Conservation (phyloP, 2,888 invertebrate genomes). For the Drosophila phalerata region DNA sequence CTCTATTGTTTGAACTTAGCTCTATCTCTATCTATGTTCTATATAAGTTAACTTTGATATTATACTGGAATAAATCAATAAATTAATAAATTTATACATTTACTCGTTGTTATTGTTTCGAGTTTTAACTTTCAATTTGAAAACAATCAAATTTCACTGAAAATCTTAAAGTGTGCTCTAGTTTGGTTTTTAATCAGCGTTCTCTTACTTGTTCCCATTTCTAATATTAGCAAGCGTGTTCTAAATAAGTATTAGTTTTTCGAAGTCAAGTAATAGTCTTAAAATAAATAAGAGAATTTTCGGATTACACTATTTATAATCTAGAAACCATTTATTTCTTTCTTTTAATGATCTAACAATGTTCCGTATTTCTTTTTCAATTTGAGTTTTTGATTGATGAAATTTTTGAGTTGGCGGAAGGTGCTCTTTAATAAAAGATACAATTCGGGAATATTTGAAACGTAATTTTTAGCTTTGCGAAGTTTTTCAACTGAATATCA, state of each 20-base stretch:
- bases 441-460: too few relatives aligned
- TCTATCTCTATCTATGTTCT: constrained; percentile 1
- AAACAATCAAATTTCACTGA: background rate
- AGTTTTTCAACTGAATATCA: background rate
- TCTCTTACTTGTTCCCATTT: too few relatives aligned
- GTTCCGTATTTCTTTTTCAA: background rate
- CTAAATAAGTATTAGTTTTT: too few relatives aligned
- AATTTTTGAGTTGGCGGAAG: background rate
- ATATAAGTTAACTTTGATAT: background rate
- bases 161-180: background rate
- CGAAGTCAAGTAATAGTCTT: too few relatives aligned
- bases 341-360: too few relatives aligned
- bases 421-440: too few relatives aligned
- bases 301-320: background rate
- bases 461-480: too few relatives aligned
- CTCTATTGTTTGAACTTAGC: constrained; percentile 31
- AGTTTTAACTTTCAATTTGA: background rate
- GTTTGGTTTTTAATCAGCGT: too few relatives aligned
- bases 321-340: background rate
- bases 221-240: too few relatives aligned
- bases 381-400: background rate
- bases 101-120: background rate
- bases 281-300: too few relatives aligned
- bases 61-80: constrained; percentile 14
- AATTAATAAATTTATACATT: constrained; percentile 4